Evolutionary conservation across 2,797 vertebrate genomes (phyloP).

Genomic region (Neomorphus geoffroyi): DNA sequence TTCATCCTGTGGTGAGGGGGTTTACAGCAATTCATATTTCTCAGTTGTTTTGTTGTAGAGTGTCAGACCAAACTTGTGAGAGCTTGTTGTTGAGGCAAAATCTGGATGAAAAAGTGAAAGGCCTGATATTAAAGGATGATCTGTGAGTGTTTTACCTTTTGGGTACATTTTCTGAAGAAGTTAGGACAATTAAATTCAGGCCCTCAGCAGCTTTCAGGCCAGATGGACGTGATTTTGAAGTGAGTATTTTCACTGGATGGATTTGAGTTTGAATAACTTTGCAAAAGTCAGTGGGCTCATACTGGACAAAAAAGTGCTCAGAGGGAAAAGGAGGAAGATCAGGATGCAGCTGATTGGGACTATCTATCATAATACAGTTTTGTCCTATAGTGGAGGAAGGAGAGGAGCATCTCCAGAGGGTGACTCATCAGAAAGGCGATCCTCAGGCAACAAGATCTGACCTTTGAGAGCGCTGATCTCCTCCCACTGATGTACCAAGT

Average conservation of each 20-base stretch:
- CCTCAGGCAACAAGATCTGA: not conserved
- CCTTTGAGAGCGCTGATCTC: not conserved
- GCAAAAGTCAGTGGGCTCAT: not conserved
- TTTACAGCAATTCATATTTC: not conserved
- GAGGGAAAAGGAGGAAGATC: not conserved
- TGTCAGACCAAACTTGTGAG: not conserved
- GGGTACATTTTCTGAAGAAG: not conserved
- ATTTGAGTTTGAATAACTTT: not conserved
- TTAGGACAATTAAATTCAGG: not conserved
- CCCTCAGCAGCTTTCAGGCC: not conserved
- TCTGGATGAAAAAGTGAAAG: not conserved
- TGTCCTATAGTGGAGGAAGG: not conserved
- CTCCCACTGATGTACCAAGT: accelerated
- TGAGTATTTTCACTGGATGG: not conserved
- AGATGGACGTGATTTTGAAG: not conserved
- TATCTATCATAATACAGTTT: not conserved
- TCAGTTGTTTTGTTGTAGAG: not conserved
- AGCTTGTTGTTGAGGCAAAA: not conserved
- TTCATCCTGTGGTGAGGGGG: not conserved
- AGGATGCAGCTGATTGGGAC: not conserved
- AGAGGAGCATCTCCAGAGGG: not conserved
- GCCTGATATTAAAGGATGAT: not conserved
- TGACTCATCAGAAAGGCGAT: not conserved
- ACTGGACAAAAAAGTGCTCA: not conserved
- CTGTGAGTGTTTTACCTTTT: not conserved